Conservation (phyloP, 2,113 vertebrate genomes). For the Clarias batrachus region DNA sequence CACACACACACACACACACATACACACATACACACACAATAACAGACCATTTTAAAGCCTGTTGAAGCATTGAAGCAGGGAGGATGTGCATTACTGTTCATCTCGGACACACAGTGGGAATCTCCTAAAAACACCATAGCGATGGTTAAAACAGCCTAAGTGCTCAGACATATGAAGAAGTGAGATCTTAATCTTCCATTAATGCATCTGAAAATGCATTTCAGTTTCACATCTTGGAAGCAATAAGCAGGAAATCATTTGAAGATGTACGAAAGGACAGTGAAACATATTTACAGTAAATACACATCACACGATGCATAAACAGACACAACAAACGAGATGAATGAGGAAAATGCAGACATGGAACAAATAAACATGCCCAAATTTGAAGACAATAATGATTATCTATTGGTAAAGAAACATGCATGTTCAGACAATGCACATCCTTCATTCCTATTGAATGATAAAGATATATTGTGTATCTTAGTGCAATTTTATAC, state of each 20-base stretch:
- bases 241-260: not conserved
- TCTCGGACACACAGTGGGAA: conserved; percentile 16
- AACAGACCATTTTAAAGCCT: not conserved
- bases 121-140: conserved; percentile 9
- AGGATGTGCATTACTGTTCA: conserved; percentile 37
- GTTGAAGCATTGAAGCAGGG: conserved; percentile 9
- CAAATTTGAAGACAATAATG: conserved; percentile 5
- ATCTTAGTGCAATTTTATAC: not conserved
- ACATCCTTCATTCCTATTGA: not conserved
- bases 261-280: not conserved
- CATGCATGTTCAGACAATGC: conserved; percentile 10
- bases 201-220: conserved; percentile 33
- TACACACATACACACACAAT: not conserved
- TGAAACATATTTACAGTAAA: conserved; percentile 6
- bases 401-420: not conserved
- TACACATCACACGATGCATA: not conserved
- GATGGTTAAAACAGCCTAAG: conserved; percentile 6
- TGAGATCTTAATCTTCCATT: conserved; percentile 35
- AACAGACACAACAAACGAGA: not conserved
- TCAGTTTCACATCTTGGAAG: conserved; percentile 12
- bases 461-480: not conserved
- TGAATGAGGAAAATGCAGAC: not conserved
- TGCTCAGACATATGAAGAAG: conserved; percentile 19
- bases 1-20: conserved; percentile 17
- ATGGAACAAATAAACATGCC: not conserved